Evolutionary conservation across 2,797 vertebrate species (phyloP).

Genomic region (Phyllotis vaccarum): DNA sequence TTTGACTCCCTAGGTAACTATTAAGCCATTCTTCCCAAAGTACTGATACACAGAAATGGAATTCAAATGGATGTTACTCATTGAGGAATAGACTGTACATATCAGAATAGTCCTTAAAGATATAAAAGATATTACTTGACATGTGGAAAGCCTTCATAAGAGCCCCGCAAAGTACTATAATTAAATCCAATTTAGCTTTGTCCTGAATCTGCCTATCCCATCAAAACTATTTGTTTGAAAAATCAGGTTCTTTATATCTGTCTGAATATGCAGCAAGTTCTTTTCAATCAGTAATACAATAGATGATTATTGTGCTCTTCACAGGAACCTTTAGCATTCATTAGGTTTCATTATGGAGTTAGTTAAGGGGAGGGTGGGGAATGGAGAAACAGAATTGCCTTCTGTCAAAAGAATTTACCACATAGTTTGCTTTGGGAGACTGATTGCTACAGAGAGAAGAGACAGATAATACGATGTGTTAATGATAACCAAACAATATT

Average conservation of each 20-base stretch:
- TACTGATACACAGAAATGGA: slow-evolving; percentile 36
- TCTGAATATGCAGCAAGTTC: slow-evolving; percentile 73
- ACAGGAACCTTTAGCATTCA: slow-evolving; percentile 80
- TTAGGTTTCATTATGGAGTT: slow-evolving; percentile 80
- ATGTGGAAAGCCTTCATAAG: slow-evolving; percentile 68
- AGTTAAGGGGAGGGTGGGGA: no score
- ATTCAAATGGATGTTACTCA: slow-evolving; percentile 68
- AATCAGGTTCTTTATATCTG: slow-evolving; percentile 76
- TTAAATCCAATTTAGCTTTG: slow-evolving; percentile 82
- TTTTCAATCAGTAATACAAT: slow-evolving; percentile 84
- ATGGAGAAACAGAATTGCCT: slow-evolving; percentile 71
- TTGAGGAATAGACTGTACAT: slow-evolving; percentile 63
- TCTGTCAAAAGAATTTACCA: slow-evolving; percentile 73
- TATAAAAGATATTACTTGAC: slow-evolving; percentile 75
- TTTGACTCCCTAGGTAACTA: slow-evolving; percentile 72
- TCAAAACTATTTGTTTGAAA: slow-evolving; percentile 80
- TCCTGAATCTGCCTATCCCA: slow-evolving; percentile 73
- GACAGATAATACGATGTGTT: slow-evolving; percentile 76
- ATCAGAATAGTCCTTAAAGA: slow-evolving; percentile 72
- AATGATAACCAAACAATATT: slow-evolving; percentile 75
- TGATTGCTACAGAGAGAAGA: slow-evolving; percentile 65
- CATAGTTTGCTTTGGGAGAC: slow-evolving; percentile 62
- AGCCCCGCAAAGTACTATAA: slow-evolving; percentile 63
- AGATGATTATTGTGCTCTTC: slow-evolving; percentile 76
- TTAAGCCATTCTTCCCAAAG: slow-evolving; percentile 54